These are phyloP conservation scores for Pseudomyrmex gracilis DNA, from an alignment of 1,140 invertebrate species.

Conservation along the genomic window DNA sequence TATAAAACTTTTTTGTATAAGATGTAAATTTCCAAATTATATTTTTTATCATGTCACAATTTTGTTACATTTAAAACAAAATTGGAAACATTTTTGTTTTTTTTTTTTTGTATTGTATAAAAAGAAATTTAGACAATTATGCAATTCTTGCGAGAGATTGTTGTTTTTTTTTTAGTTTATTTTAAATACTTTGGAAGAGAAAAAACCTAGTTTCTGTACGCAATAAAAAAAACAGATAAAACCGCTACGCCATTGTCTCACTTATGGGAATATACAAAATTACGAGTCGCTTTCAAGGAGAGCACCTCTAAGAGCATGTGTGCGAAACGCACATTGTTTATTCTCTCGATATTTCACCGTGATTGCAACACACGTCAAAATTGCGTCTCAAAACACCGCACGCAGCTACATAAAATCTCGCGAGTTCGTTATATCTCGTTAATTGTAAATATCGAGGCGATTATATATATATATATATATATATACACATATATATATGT, in stretches of 20 bases:
- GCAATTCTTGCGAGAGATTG: neutral
- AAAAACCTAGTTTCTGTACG: no score
- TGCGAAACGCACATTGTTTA: neutral
- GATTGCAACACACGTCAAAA: neutral
- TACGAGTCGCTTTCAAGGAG: neutral
- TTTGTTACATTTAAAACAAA: no score
- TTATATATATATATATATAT: neutral
- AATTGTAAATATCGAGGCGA: slow-evolving; percentile 66
- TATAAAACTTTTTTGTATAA: no score
- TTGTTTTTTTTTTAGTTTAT: no score
- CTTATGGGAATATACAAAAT: slow-evolving; percentile 12
- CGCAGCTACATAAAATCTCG: slow-evolving; percentile 29
- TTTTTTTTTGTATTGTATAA: no score
- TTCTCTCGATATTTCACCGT: neutral
- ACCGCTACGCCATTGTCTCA: neutral
- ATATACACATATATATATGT: neutral
- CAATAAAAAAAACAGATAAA: slow-evolving; percentile 12
- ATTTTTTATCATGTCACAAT: no score
- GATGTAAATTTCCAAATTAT: no score
- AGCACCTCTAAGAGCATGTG: neutral
- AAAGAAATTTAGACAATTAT: no score
- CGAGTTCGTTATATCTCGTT: slow-evolving; percentile 60
- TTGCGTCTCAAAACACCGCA: neutral
- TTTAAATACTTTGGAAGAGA: no score
- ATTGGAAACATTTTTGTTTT: no score